These are phyloP conservation scores for Pluvianellus socialis DNA, from an alignment of 2,113 vertebrate species.

Conservation along the genomic window DNA sequence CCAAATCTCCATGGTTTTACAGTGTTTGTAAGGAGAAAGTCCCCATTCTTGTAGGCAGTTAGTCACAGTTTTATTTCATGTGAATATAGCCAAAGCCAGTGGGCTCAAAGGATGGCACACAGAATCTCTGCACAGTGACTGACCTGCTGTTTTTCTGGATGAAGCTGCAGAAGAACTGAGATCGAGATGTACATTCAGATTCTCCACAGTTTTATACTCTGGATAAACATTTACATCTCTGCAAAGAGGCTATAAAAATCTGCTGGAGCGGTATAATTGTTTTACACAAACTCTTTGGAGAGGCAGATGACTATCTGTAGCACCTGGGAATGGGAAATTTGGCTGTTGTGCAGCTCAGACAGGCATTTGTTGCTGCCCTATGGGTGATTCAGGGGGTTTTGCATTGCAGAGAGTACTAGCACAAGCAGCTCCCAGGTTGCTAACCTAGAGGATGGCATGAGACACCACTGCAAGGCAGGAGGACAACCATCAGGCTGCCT, in stretches of 20 bases:
- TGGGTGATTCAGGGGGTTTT: fast-evolving
- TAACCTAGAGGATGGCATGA: not conserved
- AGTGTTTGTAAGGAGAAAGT: not conserved
- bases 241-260: not conserved
- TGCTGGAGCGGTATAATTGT: not conserved
- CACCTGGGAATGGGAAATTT: fast-evolving
- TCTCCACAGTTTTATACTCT: not conserved
- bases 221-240: not conserved
- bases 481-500: not conserved
- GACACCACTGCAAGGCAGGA: not conserved
- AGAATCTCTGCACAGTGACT: not conserved
- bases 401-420: fast-evolving
- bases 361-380: not conserved
- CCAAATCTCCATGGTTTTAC: not conserved
- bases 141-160: not conserved
- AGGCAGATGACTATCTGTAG: not conserved
- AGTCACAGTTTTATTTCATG: not conserved
- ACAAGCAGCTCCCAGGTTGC: not conserved
- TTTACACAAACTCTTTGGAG: not conserved
- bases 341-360: not conserved
- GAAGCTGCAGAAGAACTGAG: not conserved
- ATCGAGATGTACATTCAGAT: not conserved
- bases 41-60: not conserved
- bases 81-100: not conserved
- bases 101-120: not conserved